Base-by-base conservation (phyloP, 2,888 invertebrate species). In the Cinara cedri region DNA sequence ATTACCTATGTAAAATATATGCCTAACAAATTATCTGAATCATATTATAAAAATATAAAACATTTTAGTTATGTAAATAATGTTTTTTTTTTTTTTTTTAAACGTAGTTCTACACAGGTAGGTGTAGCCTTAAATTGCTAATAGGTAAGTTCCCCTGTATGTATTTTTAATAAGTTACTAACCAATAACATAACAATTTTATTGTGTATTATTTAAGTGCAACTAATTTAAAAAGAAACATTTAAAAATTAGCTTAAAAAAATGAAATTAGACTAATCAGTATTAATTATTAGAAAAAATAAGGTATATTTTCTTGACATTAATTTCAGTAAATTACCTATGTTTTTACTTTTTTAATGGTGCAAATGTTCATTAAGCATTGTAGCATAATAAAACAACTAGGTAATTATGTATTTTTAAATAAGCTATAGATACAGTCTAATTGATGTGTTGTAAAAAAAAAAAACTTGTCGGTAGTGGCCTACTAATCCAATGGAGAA, bases 331-430 rank as follows among this genome's bases (percentile, higher is more conserved):
- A 76, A 66, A 66, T 76, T 76, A 66, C 46, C 34, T 34, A n/a
- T n/a, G 19, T 66, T 76, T 75, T 34, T 34, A 34, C 34, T 34
- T 34, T 34, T n/a, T 76, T 68, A 76, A 76, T 57, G 34, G 46
- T 16, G 55, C 24, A 57, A 66, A 57, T 66, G 19, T 68, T 76
- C 54, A 76, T 66, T 76, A 57, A 68, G 46, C 46, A 57, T 55
- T 74, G 63, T 54, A 74, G 63, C 63, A 24, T 74, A 74, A 74
- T 65, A 54, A 74, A 74, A 65, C 54, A 74, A 34, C 34, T 21
- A 3, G 19, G 62, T 63, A 74, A 74, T 74, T 74, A 65, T 54
- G 16, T 21, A 60, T 54, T 19, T 65, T 54, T 74, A 51, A 74
- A 42, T 74, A 42, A 21, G 42, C 16, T n/a, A 65, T 65, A 54